Evolutionary conservation across 2,113 vertebrate genomes (phyloP).

Genomic region (Delphinapterus leucas): DNA sequence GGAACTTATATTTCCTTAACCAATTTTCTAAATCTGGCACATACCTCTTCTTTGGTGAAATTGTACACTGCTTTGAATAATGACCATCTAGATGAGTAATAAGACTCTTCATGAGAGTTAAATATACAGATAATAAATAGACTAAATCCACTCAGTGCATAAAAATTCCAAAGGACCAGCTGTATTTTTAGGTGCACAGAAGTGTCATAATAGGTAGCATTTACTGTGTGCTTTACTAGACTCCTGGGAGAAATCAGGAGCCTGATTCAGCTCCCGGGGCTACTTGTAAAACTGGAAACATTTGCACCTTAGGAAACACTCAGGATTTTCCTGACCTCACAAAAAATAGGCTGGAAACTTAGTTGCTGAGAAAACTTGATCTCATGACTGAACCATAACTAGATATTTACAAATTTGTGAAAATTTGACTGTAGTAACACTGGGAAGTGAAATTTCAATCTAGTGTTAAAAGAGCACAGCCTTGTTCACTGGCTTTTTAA

Average conservation of each 20-base stretch:
- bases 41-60: background rate
- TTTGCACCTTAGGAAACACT: background rate
- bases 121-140: background rate
- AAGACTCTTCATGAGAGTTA: slow-evolving; percentile 27
- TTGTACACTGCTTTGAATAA: background rate
- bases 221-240: slow-evolving; percentile 11
- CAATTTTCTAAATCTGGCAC: background rate
- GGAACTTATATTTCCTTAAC: background rate
- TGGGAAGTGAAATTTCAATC: background rate
- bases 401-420: background rate
- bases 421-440: background rate
- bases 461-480: background rate
- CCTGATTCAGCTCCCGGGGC: background rate
- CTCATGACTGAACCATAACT: background rate
- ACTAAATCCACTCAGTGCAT: background rate
- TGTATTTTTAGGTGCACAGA: slow-evolving; percentile 13
- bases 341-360: background rate
- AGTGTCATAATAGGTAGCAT: background rate
- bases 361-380: background rate
- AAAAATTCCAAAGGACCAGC: background rate
- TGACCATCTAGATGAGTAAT: background rate
- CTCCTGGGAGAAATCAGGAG: background rate
- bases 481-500: background rate
- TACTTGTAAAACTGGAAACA: slow-evolving; percentile 33
- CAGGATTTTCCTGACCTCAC: background rate